Evolutionary conservation across 2,113 vertebrate genomes (phyloP).

Genomic region (Mungos mungo): DNA sequence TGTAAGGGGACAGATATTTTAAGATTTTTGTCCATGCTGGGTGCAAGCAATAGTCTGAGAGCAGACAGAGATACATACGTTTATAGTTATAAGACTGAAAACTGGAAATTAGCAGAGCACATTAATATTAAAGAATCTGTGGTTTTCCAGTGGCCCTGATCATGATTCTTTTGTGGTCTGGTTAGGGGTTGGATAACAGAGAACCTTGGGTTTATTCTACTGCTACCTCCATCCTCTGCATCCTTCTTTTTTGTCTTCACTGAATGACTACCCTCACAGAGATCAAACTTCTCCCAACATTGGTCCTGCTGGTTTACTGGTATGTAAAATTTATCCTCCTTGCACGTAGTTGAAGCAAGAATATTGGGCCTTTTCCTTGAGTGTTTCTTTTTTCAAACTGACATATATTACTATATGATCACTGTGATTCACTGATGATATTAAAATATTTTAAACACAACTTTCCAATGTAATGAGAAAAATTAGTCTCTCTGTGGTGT

Average conservation of each 20-base stretch:
- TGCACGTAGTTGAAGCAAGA: constrained; percentile 84
- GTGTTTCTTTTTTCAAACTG: constrained; percentile 31
- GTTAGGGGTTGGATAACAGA: constrained; percentile 88
- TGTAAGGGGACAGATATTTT: constrained; percentile 75
- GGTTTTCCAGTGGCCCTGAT: constrained; percentile 86
- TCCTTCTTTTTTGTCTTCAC: constrained; percentile 88
- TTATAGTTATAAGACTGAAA: constrained; percentile 74
- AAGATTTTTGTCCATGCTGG: constrained; percentile 63
- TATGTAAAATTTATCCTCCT: constrained; percentile 86
- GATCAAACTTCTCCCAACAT: constrained; percentile 86
- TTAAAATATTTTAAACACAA: constrained; percentile 68
- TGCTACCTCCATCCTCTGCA: constrained; percentile 87
- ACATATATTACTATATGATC: constrained; percentile 60
- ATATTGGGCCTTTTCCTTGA: constrained; percentile 71
- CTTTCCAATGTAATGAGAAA: constrained; percentile 70
- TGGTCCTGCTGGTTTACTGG: constrained; percentile 85
- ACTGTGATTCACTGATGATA: constrained; percentile 43
- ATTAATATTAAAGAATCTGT: constrained; percentile 81
- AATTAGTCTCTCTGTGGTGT: constrained; percentile 13
- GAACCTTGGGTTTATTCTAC: constrained; percentile 87
- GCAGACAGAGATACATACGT: not conserved
- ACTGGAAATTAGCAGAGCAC: constrained; percentile 79
- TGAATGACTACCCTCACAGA: constrained; percentile 86
- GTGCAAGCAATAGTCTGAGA: constrained; percentile 66
- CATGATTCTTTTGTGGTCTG: constrained; percentile 88